Conservation (phyloP, 2,113 vertebrate species). For the Dasypus novemcinctus region DNA sequence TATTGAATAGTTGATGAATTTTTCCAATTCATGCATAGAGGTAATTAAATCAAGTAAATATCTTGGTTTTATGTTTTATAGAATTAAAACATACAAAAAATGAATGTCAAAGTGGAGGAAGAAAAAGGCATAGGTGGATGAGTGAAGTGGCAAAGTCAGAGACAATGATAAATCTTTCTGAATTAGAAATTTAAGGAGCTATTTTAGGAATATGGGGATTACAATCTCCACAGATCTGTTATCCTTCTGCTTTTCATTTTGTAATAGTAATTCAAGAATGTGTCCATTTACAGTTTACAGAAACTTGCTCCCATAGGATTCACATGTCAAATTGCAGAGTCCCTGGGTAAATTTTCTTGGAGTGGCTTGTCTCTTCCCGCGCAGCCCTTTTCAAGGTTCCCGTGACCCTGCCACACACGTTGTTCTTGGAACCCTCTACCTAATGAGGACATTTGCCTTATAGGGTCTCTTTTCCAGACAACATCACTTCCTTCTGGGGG, state of each 20-base stretch:
- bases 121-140: background rate
- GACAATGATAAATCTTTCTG: background rate
- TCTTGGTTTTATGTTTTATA: background rate
- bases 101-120: background rate
- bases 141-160: background rate
- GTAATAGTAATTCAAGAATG: background rate
- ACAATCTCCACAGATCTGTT: background rate
- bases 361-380: background rate
- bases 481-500: constrained; percentile 55
- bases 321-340: background rate
- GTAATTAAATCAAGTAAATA: background rate
- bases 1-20: background rate
- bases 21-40: background rate
- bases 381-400: background rate
- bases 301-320: background rate
- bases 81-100: background rate
- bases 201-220: background rate
- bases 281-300: background rate
- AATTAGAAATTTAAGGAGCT: background rate
- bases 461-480: constrained; percentile 50
- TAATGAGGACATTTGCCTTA: constrained; percentile 12
- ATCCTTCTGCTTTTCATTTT: constrained; percentile 20
- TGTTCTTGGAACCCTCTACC: background rate
- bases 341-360: background rate
- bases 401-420: background rate